Evolutionary conservation across 35 echinoderm and acorn worm genomes (phyloP).

Genomic region (Lytechinus pictus): DNA sequence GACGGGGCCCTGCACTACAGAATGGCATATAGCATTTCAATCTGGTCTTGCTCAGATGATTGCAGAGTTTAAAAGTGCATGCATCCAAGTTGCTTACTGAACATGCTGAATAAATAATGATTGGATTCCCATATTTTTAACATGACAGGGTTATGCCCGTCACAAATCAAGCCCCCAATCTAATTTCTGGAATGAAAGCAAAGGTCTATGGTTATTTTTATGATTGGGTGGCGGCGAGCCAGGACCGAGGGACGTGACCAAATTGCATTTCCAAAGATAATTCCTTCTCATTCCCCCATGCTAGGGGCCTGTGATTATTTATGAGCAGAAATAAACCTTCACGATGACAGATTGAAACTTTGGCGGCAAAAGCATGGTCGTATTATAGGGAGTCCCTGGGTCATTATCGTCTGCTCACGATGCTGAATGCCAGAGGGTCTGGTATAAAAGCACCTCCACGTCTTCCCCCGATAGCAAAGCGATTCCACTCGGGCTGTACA

Average conservation of each 20-base stretch:
- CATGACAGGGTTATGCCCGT: background rate
- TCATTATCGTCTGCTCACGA: background rate
- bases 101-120: background rate
- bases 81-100: background rate
- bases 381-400: background rate
- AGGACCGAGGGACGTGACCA: constrained; percentile 26
- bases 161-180: background rate
- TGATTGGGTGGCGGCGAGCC: background rate
- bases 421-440: background rate
- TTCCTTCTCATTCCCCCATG: background rate
- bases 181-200: background rate
- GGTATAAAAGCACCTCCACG: background rate
- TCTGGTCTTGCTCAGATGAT: background rate
- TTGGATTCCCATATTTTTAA: background rate
- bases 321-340: constrained; percentile 14
- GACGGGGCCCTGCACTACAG: background rate
- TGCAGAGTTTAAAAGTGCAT: background rate
- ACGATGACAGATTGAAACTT: constrained; percentile 1
- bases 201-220: background rate
- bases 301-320: constrained; percentile 5
- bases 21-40: background rate
- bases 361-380: background rate
- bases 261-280: background rate
- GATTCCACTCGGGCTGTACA: background rate
- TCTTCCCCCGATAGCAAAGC: background rate